A percentile compares a stretch with the other conserved stretches of the same genome.
These are phyloP conservation scores for Hirtodrosophila histrioides DNA, from an alignment of 2,888 invertebrate genomes.

Conservation along the genomic window DNA sequence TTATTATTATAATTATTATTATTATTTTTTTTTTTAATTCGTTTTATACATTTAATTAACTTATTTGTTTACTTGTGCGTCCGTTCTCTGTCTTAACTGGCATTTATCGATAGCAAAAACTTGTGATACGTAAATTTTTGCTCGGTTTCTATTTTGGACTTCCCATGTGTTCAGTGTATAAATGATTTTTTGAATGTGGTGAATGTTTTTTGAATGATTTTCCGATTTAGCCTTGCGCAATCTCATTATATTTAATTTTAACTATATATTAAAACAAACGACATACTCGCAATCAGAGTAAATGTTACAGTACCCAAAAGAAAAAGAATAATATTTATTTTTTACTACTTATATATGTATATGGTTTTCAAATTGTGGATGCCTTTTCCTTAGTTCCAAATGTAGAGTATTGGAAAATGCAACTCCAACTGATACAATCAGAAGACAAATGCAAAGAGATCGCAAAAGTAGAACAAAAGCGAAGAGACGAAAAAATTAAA, in stretches of 20 bases:
- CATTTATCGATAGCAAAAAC: slow-evolving; percentile 60
- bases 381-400: slow-evolving; percentile 10
- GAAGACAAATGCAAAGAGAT: slow-evolving; percentile 15
- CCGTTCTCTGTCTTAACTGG: slow-evolving; percentile 40
- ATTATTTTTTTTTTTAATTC: slow-evolving; percentile 23
- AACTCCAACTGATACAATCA: slow-evolving; percentile 57
- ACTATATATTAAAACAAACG: slow-evolving; percentile 24
- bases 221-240: slow-evolving; percentile 44
- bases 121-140: slow-evolving; percentile 66
- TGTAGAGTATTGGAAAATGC: slow-evolving; percentile 8
- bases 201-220: slow-evolving; percentile 23
- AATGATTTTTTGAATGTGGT: slow-evolving; percentile 27
- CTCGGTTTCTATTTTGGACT: slow-evolving; percentile 31
- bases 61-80: slow-evolving; percentile 39
- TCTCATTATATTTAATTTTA: slow-evolving; percentile 67
- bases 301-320: background rate
- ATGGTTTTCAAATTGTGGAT: slow-evolving; percentile 12
- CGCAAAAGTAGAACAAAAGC: slow-evolving; percentile 3
- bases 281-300: slow-evolving; percentile 9
- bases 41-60: slow-evolving; percentile 22
- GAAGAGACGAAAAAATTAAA: slow-evolving; percentile 7
- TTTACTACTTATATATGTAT: background rate
- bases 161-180: slow-evolving; percentile 26
- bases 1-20: slow-evolving; percentile 17
- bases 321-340: slow-evolving; percentile 3